Conservation (phyloP, 2,797 vertebrate species). For the Gymnocypris eckloni region DNA sequence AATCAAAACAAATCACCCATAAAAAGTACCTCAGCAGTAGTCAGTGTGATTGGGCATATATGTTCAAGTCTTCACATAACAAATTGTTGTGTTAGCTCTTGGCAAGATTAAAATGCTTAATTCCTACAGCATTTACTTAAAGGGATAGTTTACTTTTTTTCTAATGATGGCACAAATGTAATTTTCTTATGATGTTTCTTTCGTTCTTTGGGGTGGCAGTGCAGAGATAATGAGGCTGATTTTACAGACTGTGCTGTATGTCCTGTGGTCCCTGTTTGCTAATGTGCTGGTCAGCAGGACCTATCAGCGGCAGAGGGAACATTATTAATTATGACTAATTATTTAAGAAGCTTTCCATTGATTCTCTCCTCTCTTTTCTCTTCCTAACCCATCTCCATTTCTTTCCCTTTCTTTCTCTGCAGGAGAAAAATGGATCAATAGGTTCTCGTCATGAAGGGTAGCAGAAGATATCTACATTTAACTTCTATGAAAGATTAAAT, state of each 20-base stretch:
- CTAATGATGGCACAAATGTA: not conserved
- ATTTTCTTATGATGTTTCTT: not conserved
- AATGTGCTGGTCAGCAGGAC: slow-evolving; percentile 28
- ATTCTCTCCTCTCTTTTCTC: not conserved
- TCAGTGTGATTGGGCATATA: too few relatives aligned
- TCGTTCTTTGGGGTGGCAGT: not conserved
- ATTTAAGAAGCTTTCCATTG: slow-evolving; percentile 10
- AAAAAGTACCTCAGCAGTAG: too few relatives aligned
- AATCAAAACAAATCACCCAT: not conserved
- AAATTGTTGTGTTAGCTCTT: too few relatives aligned
- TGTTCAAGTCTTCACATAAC: too few relatives aligned
- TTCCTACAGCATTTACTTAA: too few relatives aligned
- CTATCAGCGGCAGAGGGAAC: not conserved
- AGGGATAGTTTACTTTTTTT: too few relatives aligned
- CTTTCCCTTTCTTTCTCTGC: not conserved
- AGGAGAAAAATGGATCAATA: slow-evolving; percentile 3
- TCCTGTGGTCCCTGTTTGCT: slow-evolving; percentile 10
- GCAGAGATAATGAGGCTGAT: slow-evolving; percentile 17
- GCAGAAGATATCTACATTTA: not conserved
- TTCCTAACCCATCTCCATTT: not conserved
- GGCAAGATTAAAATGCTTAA: too few relatives aligned
- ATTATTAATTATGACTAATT: not conserved
- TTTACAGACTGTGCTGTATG: not conserved
- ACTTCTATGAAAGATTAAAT: not conserved
- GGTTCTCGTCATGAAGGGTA: not conserved